Evolutionary conservation across 2,888 invertebrate genomes (phyloP).

Genomic region (Hybos culiciformis): DNA sequence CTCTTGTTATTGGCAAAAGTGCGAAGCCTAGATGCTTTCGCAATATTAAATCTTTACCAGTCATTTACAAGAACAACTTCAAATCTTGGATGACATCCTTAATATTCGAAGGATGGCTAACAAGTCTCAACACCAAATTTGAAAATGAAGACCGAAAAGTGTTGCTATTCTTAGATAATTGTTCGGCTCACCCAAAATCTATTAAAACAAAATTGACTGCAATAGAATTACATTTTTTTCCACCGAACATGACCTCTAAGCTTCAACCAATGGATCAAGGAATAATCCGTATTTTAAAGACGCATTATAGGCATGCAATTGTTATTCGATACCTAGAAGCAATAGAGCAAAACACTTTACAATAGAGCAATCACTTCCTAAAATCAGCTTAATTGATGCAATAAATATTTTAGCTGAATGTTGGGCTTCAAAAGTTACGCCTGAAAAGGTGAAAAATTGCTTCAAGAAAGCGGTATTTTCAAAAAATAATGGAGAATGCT

Average conservation of each 20-base stretch:
- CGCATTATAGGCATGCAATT: background rate
- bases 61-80: constrained; percentile 18
- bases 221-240: background rate
- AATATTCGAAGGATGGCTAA: constrained; percentile 9
- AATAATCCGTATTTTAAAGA: background rate
- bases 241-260: background rate
- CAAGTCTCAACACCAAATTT: constrained; percentile 2
- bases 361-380: too few relatives aligned
- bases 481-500: too few relatives aligned
- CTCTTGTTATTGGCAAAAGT: constrained; percentile 23
- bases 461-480: background rate
- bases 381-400: background rate
- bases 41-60: constrained; percentile 19
- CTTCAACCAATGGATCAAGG: background rate
- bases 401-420: background rate
- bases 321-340: background rate
- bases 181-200: background rate
- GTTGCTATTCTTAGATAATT: constrained; percentile 4
- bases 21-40: constrained; percentile 24
- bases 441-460: background rate
- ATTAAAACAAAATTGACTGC: background rate
- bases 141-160: constrained; percentile 6
- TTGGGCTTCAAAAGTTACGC: background rate
- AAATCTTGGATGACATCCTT: constrained; percentile 20
- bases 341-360: background rate